phyloP scores from a whole-genome alignment of 2,113 vertebrate species.

The Lasiurus cinereus region DNA sequence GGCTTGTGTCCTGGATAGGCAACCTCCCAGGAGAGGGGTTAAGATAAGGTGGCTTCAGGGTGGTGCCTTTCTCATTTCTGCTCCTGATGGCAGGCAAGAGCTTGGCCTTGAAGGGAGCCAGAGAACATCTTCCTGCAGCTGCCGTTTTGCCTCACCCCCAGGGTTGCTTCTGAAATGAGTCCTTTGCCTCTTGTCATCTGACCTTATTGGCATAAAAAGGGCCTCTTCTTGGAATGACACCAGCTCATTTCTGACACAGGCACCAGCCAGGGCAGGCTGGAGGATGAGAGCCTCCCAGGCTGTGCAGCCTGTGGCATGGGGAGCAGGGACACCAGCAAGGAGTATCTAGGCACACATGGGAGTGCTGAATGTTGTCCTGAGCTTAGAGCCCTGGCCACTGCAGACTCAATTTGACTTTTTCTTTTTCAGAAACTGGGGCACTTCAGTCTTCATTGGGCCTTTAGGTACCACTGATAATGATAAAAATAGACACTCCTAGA shows the following conservation, averaged over 20 bases:
- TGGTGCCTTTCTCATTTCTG: slow-evolving; percentile 28
- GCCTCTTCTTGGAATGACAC: slow-evolving; percentile 43
- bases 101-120: background rate
- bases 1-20: background rate
- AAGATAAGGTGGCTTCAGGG: background rate
- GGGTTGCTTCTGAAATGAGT: slow-evolving; percentile 53
- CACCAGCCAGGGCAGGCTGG: background rate
- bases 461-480: background rate
- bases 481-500: background rate
- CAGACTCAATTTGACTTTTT: background rate
- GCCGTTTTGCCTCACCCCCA: background rate
- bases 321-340: background rate
- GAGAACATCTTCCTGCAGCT: slow-evolving; percentile 43
- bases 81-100: background rate
- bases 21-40: background rate
- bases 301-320: background rate
- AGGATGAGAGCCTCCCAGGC: background rate
- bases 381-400: background rate
- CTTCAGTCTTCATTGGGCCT: background rate
- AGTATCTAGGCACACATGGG: background rate
- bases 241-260: slow-evolving; percentile 38
- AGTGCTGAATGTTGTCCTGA: background rate
- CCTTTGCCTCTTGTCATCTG: background rate
- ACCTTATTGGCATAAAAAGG: background rate
- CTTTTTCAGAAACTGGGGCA: slow-evolving; percentile 29